A percentile compares a stretch with the other conserved stretches of the same genome.
Evolutionary conservation across 2,113 vertebrate genomes (phyloP).

Genomic region (Hydropotes inermis): DNA sequence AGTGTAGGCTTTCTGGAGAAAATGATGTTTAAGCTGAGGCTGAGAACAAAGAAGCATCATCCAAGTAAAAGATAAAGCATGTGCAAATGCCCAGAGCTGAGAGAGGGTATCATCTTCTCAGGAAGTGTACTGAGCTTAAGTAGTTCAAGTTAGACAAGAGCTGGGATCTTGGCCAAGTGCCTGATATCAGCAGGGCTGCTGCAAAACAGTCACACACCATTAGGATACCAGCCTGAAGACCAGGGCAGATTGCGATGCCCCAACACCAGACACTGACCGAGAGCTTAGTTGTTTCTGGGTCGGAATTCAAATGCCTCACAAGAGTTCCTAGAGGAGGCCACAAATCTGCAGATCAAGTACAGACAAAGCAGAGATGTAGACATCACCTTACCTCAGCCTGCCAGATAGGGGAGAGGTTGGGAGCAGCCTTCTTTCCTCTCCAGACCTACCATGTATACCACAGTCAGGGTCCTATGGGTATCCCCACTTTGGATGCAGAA

Average conservation of each 20-base stretch:
- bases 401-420: not conserved
- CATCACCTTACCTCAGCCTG: not conserved
- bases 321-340: not conserved
- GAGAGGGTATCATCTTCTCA: not conserved
- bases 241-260: not conserved
- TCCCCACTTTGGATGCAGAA: not conserved
- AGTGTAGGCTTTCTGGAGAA: conserved; percentile 14
- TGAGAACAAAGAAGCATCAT: conserved; percentile 9
- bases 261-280: not conserved
- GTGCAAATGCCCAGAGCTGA: not conserved
- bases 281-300: not conserved
- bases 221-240: not conserved
- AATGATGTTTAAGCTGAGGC: conserved; percentile 1
- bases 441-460: not conserved
- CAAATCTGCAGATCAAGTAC: not conserved
- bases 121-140: not conserved
- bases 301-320: not conserved
- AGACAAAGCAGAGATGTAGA: not conserved
- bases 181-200: not conserved
- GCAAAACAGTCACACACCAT: not conserved
- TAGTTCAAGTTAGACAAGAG: conserved; percentile 8
- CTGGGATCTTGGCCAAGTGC: not conserved
- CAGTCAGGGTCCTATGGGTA: not conserved
- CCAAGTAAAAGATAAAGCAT: not conserved
- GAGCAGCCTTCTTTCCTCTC: not conserved